Conservation (phyloP, 2,797 vertebrate species). For the Lerista edwardsae region DNA sequence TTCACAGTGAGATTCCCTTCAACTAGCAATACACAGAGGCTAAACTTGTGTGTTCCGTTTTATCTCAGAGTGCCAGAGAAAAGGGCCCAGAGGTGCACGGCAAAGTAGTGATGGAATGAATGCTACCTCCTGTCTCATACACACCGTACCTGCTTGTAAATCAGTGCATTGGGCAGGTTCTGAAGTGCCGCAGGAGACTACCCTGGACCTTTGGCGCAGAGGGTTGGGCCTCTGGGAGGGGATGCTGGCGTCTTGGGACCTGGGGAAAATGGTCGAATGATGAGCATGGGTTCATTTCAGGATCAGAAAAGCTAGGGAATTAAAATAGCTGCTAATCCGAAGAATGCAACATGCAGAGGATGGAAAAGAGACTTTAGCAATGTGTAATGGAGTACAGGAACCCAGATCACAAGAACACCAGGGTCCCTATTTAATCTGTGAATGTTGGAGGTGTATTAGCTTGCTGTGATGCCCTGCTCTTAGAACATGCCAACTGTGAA, state of each 20-base stretch:
- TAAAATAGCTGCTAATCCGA: neutral
- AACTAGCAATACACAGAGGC: constrained; percentile 5
- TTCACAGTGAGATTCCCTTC: neutral
- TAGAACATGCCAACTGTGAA: neutral
- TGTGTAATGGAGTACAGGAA: neutral
- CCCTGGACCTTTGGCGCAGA: neutral
- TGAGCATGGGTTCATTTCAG: neutral
- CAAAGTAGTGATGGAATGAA: neutral
- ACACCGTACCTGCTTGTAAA: neutral
- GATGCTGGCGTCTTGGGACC: neutral
- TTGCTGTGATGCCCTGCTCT: neutral
- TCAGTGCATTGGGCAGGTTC: neutral
- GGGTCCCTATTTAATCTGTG: no score
- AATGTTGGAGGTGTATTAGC: no score
- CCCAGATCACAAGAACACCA: neutral
- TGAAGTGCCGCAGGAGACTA: neutral
- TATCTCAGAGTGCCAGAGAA: constrained; percentile 6
- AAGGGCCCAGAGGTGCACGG: neutral
- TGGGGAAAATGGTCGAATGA: neutral
- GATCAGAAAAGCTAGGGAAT: neutral
- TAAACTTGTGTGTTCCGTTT: constrained; percentile 5
- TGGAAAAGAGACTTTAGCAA: neutral
- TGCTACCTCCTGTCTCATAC: neutral
- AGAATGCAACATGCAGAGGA: neutral
- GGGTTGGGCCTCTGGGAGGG: no score